These are phyloP conservation scores for Ia io DNA, from an alignment of 2,113 vertebrate genomes.

Conservation along the genomic window DNA sequence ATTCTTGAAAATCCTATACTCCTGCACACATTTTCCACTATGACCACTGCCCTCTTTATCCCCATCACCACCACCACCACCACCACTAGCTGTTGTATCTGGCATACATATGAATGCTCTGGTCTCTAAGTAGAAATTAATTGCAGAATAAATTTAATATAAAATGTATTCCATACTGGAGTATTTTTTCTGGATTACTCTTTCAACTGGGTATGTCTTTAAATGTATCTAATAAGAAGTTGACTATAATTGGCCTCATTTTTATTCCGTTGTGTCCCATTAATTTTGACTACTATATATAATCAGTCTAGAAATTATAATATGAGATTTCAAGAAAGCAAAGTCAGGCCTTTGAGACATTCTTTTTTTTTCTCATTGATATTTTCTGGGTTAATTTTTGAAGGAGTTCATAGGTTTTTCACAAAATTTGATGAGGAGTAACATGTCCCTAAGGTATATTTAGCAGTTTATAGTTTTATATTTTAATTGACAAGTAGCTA, in stretches of 20 bases:
- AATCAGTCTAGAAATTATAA: background rate
- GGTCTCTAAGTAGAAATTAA: background rate
- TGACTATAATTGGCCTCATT: background rate
- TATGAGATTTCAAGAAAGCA: background rate
- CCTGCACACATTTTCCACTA: background rate
- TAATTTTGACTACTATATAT: background rate
- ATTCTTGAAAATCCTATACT: background rate
- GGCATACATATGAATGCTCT: background rate
- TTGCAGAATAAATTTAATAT: background rate
- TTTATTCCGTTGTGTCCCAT: background rate
- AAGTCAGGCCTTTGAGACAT: background rate
- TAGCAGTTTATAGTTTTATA: background rate
- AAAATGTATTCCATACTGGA: background rate
- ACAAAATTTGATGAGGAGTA: slow-evolving; percentile 16
- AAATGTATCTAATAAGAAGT: slow-evolving; percentile 15
- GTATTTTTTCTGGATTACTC: background rate
- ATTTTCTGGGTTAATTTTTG: slow-evolving; percentile 24
- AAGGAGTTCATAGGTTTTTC: background rate
- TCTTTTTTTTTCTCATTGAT: background rate
- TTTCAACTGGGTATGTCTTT: slow-evolving; percentile 2
- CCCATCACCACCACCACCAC: background rate
- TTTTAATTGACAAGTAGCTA: background rate
- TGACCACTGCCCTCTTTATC: background rate
- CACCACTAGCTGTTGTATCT: background rate
- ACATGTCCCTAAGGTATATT: background rate